Percentiles rank a stretch among this genome's conserved stretches.
These are phyloP conservation scores for Ormyrus pomaceus DNA, from an alignment of 2,888 invertebrate genomes.

Conservation along the genomic window DNA sequence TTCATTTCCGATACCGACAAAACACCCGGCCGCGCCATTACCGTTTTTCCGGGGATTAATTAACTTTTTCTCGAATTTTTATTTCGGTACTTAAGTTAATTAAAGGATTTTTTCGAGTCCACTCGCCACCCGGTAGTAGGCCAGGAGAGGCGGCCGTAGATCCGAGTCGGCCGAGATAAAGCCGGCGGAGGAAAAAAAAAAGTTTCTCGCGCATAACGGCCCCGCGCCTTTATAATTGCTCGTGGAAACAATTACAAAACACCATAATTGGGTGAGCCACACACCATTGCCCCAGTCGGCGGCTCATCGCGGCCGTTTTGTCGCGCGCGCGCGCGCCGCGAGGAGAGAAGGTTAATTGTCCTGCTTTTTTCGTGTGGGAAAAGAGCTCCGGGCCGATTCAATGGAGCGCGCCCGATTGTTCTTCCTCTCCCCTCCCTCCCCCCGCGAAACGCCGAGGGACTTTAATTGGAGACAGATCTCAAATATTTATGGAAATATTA, in stretches of 20 bases:
- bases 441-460: background rate
- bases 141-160: too few relatives aligned
- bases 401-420: slow-evolving; percentile 9
- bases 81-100: too few relatives aligned
- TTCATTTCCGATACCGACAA: too few relatives aligned
- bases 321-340: background rate
- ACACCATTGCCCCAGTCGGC: slow-evolving; percentile 34
- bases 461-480: slow-evolving; percentile 27
- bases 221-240: slow-evolving; percentile 23
- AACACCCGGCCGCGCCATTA: too few relatives aligned
- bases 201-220: slow-evolving; percentile 1
- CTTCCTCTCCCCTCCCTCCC: background rate
- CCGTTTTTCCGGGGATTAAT: too few relatives aligned
- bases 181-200: too few relatives aligned
- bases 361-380: background rate
- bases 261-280: slow-evolving; percentile 46
- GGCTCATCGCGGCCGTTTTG: background rate
- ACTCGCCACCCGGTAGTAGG: too few relatives aligned
- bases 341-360: slow-evolving; percentile 31
- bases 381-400: background rate
- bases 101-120: too few relatives aligned
- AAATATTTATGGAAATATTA: slow-evolving; percentile 51
- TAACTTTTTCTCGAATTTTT: too few relatives aligned
- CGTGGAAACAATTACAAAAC: slow-evolving; percentile 46
- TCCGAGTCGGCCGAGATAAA: too few relatives aligned